Conservation (phyloP, 2,888 invertebrate species). For the Cerceris rybyensis region DNA sequence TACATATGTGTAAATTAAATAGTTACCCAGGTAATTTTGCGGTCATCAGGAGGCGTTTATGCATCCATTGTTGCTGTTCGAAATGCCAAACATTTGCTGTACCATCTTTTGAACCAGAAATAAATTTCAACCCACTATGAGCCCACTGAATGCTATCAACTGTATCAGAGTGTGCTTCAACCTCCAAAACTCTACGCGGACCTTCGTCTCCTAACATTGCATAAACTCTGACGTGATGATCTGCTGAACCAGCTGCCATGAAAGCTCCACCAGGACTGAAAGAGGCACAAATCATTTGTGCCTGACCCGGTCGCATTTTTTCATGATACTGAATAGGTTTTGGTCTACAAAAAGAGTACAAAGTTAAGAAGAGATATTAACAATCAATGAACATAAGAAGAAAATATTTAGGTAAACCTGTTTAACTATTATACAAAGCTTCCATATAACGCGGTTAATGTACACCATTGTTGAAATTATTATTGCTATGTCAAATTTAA, state of each 20-base stretch:
- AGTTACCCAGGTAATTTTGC: conserved; percentile 84
- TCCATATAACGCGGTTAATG: too few relatives aligned
- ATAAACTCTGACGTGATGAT: conserved; percentile 97
- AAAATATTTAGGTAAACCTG: too few relatives aligned
- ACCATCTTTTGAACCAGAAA: conserved; percentile 98
- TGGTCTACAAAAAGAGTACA: conserved; percentile 83
- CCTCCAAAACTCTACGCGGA: conserved; percentile 86
- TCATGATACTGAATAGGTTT: conserved; percentile 96
- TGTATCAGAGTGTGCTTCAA: conserved; percentile 90
- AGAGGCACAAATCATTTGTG: conserved; percentile 97
- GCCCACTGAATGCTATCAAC: conserved; percentile 99
- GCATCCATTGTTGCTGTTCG: conserved; percentile 95
- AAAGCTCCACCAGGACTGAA: conserved; percentile 95
- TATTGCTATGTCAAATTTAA: too few relatives aligned
- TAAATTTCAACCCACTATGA: conserved; percentile 92
- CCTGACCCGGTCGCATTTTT: conserved; percentile 94
- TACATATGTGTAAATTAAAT: conserved; percentile 10
- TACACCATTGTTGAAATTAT: too few relatives aligned
- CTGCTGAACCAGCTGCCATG: conserved; percentile 96
- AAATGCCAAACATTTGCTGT: conserved; percentile 96
- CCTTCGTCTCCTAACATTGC: conserved; percentile 89
- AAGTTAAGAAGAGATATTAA: too few relatives aligned
- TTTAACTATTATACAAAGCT: background rate
- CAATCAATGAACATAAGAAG: too few relatives aligned
- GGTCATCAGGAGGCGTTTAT: conserved; percentile 88